phyloP scores from a whole-genome alignment of 2,113 vertebrate genomes.

The Chaenogobius annularis region DNA sequence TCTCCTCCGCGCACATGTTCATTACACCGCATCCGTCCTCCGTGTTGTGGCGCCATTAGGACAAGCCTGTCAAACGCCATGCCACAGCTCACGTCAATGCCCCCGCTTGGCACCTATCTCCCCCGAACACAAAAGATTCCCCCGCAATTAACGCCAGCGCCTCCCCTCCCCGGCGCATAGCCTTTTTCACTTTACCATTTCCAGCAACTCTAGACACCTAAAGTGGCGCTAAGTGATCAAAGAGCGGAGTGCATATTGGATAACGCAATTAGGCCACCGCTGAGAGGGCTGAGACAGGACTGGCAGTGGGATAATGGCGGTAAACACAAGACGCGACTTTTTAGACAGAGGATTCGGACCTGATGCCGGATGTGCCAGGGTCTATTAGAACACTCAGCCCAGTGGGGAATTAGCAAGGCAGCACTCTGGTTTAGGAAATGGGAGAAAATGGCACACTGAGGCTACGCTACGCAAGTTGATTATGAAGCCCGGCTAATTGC shows the following conservation, averaged over 20 bases:
- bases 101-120: constrained; percentile 56
- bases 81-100: constrained; percentile 49
- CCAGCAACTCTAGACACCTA: constrained; percentile 76
- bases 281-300: constrained; percentile 58
- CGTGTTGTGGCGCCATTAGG: constrained; percentile 51
- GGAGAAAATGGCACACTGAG: constrained; percentile 51
- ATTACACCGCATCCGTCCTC: constrained; percentile 53
- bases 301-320: constrained; percentile 73
- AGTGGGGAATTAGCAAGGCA: constrained; percentile 48
- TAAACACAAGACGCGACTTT: constrained; percentile 76
- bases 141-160: constrained; percentile 66
- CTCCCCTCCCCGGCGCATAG: constrained; percentile 41
- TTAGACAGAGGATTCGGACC: constrained; percentile 68
- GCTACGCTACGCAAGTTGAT: constrained; percentile 40
- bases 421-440: constrained; percentile 62
- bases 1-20: constrained; percentile 30
- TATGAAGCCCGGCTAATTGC: constrained; percentile 57
- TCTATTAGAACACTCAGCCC: constrained; percentile 69
- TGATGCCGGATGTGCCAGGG: constrained; percentile 73
- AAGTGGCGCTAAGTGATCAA: constrained; percentile 79
- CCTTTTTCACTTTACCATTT: constrained; percentile 51
- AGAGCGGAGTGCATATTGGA: constrained; percentile 73
- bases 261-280: constrained; percentile 77
- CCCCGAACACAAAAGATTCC: constrained; percentile 67
- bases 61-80: constrained; percentile 52